These are phyloP conservation scores for Lanistes nyassanus DNA, from an alignment of 1,140 invertebrate species.

Conservation along the genomic window DNA sequence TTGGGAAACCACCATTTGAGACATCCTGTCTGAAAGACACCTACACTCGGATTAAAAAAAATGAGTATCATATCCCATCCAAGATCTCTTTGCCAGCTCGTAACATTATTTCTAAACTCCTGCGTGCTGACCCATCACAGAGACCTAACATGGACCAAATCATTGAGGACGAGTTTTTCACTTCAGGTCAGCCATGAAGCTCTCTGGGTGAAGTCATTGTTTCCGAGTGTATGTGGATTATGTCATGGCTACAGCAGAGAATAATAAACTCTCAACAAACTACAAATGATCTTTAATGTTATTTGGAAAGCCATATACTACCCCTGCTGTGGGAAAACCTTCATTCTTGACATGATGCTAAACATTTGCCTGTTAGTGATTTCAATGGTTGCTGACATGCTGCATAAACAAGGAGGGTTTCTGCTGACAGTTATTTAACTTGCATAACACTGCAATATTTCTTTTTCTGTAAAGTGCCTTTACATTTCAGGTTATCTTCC, in stretches of 20 bases:
- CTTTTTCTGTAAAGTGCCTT: too few relatives aligned
- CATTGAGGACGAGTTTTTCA: constrained; percentile 80
- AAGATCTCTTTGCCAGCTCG: constrained; percentile 76
- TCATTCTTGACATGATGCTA: too few relatives aligned
- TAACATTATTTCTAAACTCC: constrained; percentile 83
- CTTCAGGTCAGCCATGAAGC: constrained; percentile 59
- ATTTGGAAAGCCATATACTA: too few relatives aligned
- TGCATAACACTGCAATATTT: too few relatives aligned
- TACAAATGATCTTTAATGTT: too few relatives aligned
- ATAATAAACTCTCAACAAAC: too few relatives aligned
- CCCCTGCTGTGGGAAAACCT: too few relatives aligned
- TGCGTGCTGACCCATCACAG: constrained; percentile 84
- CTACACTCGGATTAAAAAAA: constrained; percentile 90
- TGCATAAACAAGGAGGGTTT: too few relatives aligned
- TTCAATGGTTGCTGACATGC: not conserved
- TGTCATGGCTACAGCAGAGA: too few relatives aligned
- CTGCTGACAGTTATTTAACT: too few relatives aligned
- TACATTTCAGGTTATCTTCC: constrained; percentile 80
- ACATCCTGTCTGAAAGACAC: constrained; percentile 87
- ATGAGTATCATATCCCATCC: constrained; percentile 88
- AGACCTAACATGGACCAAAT: constrained; percentile 83
- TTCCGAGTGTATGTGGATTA: too few relatives aligned
- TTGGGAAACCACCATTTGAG: constrained; percentile 96
- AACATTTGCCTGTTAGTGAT: too few relatives aligned
- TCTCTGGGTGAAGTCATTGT: not conserved